Conservation (phyloP, 2,797 vertebrate genomes). For the Sciaenops ocellatus region DNA sequence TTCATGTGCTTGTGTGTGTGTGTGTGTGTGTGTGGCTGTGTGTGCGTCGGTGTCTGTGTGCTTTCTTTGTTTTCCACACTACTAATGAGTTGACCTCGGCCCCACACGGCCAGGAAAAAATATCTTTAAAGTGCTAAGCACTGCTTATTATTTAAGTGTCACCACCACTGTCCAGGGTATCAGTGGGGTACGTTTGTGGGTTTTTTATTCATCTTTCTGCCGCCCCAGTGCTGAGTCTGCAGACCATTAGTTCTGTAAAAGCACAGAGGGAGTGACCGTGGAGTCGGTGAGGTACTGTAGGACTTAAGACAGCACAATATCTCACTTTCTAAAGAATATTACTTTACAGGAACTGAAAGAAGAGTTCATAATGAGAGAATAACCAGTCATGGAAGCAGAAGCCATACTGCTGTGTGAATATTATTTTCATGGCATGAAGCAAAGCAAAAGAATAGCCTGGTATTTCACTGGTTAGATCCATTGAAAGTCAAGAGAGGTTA, state of each 20-base stretch:
- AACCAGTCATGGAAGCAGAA: constrained; percentile 41
- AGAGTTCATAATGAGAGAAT: constrained; percentile 68
- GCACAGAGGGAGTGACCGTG: constrained; percentile 57
- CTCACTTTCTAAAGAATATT: constrained; percentile 67
- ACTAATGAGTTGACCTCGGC: constrained; percentile 75
- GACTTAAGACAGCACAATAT: constrained; percentile 52
- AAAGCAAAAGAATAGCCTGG: constrained; percentile 48
- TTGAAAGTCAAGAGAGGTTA: constrained; percentile 56
- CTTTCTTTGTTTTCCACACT: constrained; percentile 60
- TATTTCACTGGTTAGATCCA: constrained; percentile 54
- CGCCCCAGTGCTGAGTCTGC: constrained; percentile 75
- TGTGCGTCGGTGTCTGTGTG: background rate
- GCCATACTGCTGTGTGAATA: constrained; percentile 53
- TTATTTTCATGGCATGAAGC: constrained; percentile 54
- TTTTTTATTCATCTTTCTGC: constrained; percentile 68
- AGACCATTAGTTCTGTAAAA: constrained; percentile 70
- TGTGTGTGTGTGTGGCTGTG: background rate
- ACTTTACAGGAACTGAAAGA: constrained; percentile 59
- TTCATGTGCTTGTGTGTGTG: constrained; percentile 21
- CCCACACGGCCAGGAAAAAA: constrained; percentile 59
- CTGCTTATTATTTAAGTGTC: constrained; percentile 84
- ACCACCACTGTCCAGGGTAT: constrained; percentile 75
- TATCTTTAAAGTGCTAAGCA: constrained; percentile 80
- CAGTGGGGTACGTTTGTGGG: constrained; percentile 74
- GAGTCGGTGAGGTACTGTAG: constrained; percentile 60